Evolutionary conservation across 35 echinoderm and acorn worm species (phyloP).

Genomic region (Lytechinus pictus): DNA sequence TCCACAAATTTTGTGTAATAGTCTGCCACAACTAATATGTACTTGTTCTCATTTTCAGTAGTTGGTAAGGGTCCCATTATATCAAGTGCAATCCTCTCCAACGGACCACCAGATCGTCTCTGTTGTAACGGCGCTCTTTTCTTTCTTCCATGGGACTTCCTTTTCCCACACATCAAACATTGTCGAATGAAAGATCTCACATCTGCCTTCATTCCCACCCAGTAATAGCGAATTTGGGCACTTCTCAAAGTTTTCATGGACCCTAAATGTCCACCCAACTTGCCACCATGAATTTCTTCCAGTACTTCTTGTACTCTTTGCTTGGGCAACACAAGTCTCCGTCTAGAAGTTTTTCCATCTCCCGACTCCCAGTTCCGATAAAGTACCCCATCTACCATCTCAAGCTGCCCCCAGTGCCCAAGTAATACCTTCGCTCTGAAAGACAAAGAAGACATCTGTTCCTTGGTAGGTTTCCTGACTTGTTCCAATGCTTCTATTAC

Average conservation of each 20-base stretch:
- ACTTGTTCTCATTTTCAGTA: constrained; percentile 47
- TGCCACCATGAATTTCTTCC: constrained; percentile 16
- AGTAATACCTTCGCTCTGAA: background rate
- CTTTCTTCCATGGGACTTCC: constrained; percentile 21
- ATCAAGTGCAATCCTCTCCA: constrained; percentile 64
- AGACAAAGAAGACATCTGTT: background rate
- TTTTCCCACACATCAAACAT: constrained; percentile 30
- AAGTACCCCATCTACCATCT: background rate
- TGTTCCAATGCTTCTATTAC: background rate
- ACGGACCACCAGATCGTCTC: background rate
- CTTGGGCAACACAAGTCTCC: constrained; percentile 57
- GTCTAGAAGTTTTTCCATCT: background rate
- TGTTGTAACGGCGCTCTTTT: constrained; percentile 37
- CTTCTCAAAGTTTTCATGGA: constrained; percentile 29
- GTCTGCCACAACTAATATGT: constrained; percentile 66
- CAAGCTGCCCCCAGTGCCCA: background rate
- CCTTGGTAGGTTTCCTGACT: background rate
- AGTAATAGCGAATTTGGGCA: constrained; percentile 40
- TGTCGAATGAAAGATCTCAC: background rate
- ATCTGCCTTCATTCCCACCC: constrained; percentile 30
- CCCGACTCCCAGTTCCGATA: background rate
- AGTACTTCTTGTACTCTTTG: background rate
- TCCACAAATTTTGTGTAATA: constrained; percentile 72
- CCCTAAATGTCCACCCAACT: background rate
- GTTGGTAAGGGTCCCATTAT: constrained; percentile 59